Evolutionary conservation across 2,113 vertebrate species (phyloP), one percentile per base, ranked within the genome.

Genomic region (Periophthalmodon schlosseri): DNA sequence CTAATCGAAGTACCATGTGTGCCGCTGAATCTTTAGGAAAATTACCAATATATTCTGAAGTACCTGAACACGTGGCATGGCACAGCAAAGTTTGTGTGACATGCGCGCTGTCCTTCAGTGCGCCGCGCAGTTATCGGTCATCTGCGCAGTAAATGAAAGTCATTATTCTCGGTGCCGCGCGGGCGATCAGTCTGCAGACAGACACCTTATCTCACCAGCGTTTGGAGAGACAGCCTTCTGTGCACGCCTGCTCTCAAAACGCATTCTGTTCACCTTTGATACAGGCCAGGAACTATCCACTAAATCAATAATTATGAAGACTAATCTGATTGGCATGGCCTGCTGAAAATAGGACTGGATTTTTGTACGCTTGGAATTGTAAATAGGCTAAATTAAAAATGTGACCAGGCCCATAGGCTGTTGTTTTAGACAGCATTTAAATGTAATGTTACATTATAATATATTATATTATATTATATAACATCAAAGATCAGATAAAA

Each of bases 171-270:
- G 34, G 33, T 11, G 63, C 63, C 28, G 63, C 20, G 63, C 34
- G 18, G 33, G 63, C 63, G 63, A 65, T 65, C 63, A 65, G 34
- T 65, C 63, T 65, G 63, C 63, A 65, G 63, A 65, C 63, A 65
- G 63, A 44, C 57, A 18, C 34, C 63, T 65, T 65, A 65, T 65
- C 63, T 39, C 34, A 44, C 20, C 18, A 65, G 63, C 63, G 16
- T 65, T 44, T 65, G 60, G 60, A 63, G 60, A 34, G 60, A 20
- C 63, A 39, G 63, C 63, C 63, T 65, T 34, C 61, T 64, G 61
- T 16, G 3, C 61, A 36, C 28, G 28, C 28, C 60, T 36, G 61
- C 63, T n/a, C 63, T 21, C 33, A 65, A 63, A 63, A 65, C 63
- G 20, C 63, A 65, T 39, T 65, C 63, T 39, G 63, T 36, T 65